A percentile compares a stretch with the other conserved stretches of the same genome.
Evolutionary conservation across 2,888 invertebrate species (phyloP).

Genomic region (Morpho achilles): DNA sequence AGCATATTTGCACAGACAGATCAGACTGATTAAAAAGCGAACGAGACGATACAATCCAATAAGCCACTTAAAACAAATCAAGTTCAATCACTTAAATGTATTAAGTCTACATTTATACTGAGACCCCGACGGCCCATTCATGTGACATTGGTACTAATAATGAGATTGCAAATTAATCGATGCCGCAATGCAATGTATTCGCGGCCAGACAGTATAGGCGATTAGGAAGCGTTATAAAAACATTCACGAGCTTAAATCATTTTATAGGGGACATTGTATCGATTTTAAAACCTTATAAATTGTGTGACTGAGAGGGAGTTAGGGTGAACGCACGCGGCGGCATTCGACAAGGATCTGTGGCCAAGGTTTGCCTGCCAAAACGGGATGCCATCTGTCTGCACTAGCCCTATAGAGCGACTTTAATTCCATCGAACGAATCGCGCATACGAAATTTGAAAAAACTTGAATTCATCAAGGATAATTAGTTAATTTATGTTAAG

Average conservation of each 20-base stretch:
- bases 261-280: conserved; percentile 44
- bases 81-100: conserved; percentile 3
- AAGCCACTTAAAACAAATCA: conserved; percentile 3
- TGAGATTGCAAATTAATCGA: conserved; percentile 25
- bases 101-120: conserved; percentile 9
- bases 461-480: no score
- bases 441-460: background rate
- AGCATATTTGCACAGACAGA: conserved; percentile 1
- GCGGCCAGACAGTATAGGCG: conserved; percentile 8
- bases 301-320: conserved; percentile 42
- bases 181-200: conserved; percentile 23
- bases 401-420: conserved; percentile 18
- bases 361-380: conserved; percentile 54
- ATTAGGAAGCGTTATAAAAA: conserved; percentile 29
- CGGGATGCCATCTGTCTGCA: conserved; percentile 46
- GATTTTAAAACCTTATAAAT: conserved; percentile 70
- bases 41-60: conserved; percentile 2
- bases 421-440: background rate
- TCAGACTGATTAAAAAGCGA: background rate
- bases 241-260: conserved; percentile 19
- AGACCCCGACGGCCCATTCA: conserved; percentile 9
- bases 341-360: conserved; percentile 44
- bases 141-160: conserved; percentile 24
- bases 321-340: conserved; percentile 63
- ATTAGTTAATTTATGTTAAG: no score